Base-by-base conservation (phyloP, 2,113 vertebrate species). In the Elephantulus edwardii region DNA sequence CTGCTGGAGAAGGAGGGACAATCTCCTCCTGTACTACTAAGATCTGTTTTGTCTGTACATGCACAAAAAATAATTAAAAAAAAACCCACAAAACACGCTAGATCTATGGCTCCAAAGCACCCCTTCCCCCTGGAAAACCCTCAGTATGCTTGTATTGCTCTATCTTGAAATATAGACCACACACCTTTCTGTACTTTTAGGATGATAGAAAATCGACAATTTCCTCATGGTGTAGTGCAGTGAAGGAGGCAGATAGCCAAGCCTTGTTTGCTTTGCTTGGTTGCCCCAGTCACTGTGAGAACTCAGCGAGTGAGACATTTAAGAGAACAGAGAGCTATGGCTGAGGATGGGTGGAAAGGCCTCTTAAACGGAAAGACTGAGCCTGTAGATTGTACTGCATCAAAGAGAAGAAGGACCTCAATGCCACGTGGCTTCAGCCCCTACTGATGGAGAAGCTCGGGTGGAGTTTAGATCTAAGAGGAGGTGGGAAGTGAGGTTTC, bases 261-360 rank as follows among this genome's bases (percentile, higher is more conserved):
- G 30, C n/a, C 50, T 72, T 62, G 35, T 9, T 19, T 35, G 19
- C 54, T 42, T 48, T 54, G 54, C 62, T 44, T 28, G 33, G 62
- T 52, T 62, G 9, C 83, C 60, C 38, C 1, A 22, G 56, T 74
- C 66, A 20, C 66, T 14, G 5, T 35, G 52, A 56, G 82, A 62
- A 72, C 40, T 78, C 22, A 35, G 35, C 52, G 28, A 30, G 60
- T 64, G 71, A 84, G 79, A 44, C 38, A 33, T 46, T 56, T 22
- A 14, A 20, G 70, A 0, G 0, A 28, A 14, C 52, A 44, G 35
- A 56, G 14, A 14, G 2, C 50, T 52, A 14, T 44, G 52, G n/a
- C 62, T 38, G 0, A 28, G 35, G 0, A 13, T 6, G 20, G 17
- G 82, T 28, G 10, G 46, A 16, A n/a, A 4, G 6, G 11, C 35